Percentiles rank a stretch among this genome's conserved stretches.
Conservation (phyloP, 2,888 invertebrate genomes). For the Stenurella melanura region DNA sequence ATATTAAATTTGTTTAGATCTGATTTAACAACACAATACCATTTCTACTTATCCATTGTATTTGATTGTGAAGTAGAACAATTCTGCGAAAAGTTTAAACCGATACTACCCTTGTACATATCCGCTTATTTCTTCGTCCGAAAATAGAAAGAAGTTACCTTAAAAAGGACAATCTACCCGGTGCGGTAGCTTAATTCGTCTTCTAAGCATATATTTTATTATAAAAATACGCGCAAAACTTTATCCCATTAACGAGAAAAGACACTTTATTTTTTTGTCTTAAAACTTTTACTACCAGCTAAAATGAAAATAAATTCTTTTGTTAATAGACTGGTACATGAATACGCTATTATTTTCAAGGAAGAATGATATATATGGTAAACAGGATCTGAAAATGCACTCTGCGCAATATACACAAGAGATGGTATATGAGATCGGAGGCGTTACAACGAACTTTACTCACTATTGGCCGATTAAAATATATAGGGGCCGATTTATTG, state of each 20-base stretch:
- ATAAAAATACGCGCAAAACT: slow-evolving; percentile 42
- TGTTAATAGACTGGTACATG: slow-evolving; percentile 76
- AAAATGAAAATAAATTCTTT: slow-evolving; percentile 77
- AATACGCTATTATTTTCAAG: slow-evolving; percentile 76
- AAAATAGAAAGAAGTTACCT: no score
- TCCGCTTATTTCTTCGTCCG: no score
- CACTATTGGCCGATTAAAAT: slow-evolving; percentile 60
- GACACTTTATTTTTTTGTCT: slow-evolving; percentile 51
- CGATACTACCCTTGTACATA: no score
- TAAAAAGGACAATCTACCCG: no score
- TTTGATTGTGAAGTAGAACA: no score
- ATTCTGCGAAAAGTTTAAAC: no score
- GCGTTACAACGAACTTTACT: slow-evolving; percentile 65
- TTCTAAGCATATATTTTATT: slow-evolving; percentile 7
- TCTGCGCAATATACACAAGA: slow-evolving; percentile 61
- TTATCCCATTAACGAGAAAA: slow-evolving; percentile 53
- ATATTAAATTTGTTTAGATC: no score
- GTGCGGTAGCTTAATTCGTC: no score
- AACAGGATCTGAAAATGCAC: slow-evolving; percentile 74
- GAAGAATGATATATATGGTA: slow-evolving; percentile 74
- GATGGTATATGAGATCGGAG: slow-evolving; percentile 44
- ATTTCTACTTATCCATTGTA: no score
- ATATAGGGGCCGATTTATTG: slow-evolving; percentile 46
- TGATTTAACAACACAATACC: no score
- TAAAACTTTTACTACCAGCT: slow-evolving; percentile 47